phyloP scores from a whole-genome alignment of 2,888 invertebrate genomes.

The Leptothorax acervorum region DNA sequence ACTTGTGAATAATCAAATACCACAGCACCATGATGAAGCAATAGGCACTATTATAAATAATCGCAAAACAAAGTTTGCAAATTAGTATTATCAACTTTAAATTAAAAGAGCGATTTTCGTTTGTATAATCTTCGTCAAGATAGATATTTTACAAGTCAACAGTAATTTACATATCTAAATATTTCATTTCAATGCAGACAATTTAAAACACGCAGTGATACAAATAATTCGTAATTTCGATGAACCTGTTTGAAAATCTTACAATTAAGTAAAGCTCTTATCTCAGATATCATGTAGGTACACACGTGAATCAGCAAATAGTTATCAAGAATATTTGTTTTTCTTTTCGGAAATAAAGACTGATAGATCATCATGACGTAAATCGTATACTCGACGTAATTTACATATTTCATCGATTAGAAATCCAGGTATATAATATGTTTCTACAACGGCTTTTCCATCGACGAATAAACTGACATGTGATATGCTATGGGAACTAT shows the following conservation, averaged over 20 bases:
- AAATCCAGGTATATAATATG: neutral
- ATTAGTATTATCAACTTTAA: neutral
- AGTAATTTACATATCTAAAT: conserved; percentile 11
- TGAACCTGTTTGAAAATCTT: neutral
- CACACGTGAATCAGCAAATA: neutral
- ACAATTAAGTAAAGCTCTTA: neutral
- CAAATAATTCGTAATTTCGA: neutral
- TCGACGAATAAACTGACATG: neutral
- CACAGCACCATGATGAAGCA: neutral
- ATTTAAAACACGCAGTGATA: neutral
- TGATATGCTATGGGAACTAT: conserved; percentile 1
- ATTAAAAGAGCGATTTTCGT: neutral
- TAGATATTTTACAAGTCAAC: neutral
- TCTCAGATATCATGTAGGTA: neutral
- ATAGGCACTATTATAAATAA: neutral
- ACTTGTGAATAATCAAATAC: conserved; percentile 5
- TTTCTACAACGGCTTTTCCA: neutral
- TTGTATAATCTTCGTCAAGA: neutral
- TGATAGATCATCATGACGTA: neutral
- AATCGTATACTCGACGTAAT: conserved; percentile 3
- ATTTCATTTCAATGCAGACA: neutral
- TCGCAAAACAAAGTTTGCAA: neutral
- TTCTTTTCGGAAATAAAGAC: neutral
- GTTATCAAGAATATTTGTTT: conserved; percentile 11
- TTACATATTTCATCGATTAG: conserved; percentile 11